phyloP scores from a whole-genome alignment of 2,797 vertebrate species.

The Rhinichthys osculus region DNA sequence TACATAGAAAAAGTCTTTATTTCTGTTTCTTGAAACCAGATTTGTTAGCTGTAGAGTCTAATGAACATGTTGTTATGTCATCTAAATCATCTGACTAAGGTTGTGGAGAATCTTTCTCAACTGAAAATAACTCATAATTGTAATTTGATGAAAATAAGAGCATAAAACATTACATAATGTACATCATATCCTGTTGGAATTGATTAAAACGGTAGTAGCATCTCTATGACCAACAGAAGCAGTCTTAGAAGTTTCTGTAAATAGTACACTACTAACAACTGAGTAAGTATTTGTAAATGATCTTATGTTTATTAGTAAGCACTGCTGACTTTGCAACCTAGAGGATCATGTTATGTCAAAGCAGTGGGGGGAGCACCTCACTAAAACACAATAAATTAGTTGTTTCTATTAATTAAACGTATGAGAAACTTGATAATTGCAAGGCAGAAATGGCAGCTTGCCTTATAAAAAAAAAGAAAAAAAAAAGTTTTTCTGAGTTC shows the following conservation, averaged over 20 bases:
- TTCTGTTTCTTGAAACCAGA: background rate
- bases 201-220: background rate
- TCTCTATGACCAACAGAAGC: background rate
- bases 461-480: background rate
- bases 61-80: background rate
- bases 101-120: background rate
- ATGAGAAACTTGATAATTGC: background rate
- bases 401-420: background rate
- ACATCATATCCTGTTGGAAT: background rate
- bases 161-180: background rate
- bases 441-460: background rate
- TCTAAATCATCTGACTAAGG: background rate
- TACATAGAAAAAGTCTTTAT: too few relatives aligned
- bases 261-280: conserved; percentile 25
- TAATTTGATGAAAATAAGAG: background rate
- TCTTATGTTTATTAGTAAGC: conserved; percentile 35
- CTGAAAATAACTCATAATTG: background rate
- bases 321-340: conserved; percentile 27
- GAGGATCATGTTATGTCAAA: conserved; percentile 6
- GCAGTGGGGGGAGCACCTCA: background rate
- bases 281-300: conserved; percentile 42
- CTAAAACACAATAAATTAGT: conserved; percentile 6
- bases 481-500: background rate
- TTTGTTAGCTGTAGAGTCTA: background rate
- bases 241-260: conserved; percentile 6